Conservation (phyloP, 2,888 invertebrate species). For the Apodemia zela region DNA sequence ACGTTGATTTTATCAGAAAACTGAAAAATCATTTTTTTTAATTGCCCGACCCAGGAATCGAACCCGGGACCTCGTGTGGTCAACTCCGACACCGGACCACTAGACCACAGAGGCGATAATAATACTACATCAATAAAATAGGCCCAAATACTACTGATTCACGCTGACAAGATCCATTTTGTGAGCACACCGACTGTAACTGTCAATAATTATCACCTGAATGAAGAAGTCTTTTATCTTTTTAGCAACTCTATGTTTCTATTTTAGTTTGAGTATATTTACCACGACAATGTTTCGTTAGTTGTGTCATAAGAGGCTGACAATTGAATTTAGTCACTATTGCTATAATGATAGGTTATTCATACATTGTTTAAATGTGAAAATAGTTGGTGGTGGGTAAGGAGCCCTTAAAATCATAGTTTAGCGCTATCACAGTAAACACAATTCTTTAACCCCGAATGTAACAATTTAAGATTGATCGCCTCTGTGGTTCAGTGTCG, state of each 20-base stretch:
- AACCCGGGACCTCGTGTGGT: too few relatives aligned
- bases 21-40: too few relatives aligned
- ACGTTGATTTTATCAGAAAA: too few relatives aligned
- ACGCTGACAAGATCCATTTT: conserved; percentile 16
- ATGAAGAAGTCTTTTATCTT: conserved; percentile 57
- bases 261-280: conserved; percentile 36
- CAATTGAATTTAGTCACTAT: conserved; percentile 22
- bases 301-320: neutral
- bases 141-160: neutral
- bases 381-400: neutral
- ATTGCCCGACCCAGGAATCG: too few relatives aligned
- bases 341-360: neutral
- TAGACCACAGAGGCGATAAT: too few relatives aligned
- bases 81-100: too few relatives aligned
- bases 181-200: conserved; percentile 42
- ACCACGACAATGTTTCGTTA: conserved; percentile 20
- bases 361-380: neutral
- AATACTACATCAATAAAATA: too few relatives aligned
- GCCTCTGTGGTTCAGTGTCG: too few relatives aligned
- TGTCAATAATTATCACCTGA: conserved; percentile 49
- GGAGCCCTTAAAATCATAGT: neutral
- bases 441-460: neutral
- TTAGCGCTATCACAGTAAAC: neutral
- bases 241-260: conserved; percentile 48
- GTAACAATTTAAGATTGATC: neutral